A percentile compares a stretch with the other conserved stretches of the same genome.
Conservation (phyloP, 2,888 invertebrate genomes). For the Cryptophagus acutangulus region DNA sequence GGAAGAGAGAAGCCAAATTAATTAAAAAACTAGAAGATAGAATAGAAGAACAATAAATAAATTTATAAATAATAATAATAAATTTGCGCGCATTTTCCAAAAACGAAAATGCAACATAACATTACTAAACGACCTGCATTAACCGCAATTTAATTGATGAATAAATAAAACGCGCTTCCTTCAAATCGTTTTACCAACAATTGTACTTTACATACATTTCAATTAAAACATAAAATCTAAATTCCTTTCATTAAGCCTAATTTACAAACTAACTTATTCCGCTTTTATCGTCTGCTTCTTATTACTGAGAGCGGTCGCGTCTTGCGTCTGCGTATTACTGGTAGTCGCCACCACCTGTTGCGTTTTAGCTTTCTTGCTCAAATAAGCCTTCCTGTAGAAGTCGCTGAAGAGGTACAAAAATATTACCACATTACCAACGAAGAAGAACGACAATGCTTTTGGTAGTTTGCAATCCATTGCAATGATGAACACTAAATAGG, state of each 20-base stretch:
- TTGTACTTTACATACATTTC: too few species aligned
- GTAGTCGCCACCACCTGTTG: neutral
- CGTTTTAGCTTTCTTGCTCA: slow-evolving; percentile 14
- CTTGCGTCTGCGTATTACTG: neutral
- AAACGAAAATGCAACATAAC: neutral
- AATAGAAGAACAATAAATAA: too few species aligned
- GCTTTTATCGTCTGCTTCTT: slow-evolving; percentile 5
- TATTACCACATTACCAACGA: slow-evolving; percentile 62
- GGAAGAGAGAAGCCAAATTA: too few species aligned
- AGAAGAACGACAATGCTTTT: slow-evolving; percentile 61
- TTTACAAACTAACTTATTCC: neutral
- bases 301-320: too few species aligned
- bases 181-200: too few species aligned
- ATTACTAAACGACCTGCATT: too few species aligned
- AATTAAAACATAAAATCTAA: too few species aligned
- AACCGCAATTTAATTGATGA: too few species aligned
- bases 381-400: slow-evolving; percentile 57
- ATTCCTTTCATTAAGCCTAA: too few species aligned
- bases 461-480: slow-evolving; percentile 67
- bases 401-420: slow-evolving; percentile 75
- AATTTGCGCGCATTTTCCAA: slow-evolving; percentile 2
- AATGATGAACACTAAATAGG: slow-evolving; percentile 63
- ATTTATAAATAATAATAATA: too few species aligned
- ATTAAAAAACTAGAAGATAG: too few species aligned
- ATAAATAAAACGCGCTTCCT: too few species aligned